A percentile compares a stretch with the other conserved stretches of the same genome.
Evolutionary conservation across 2,888 invertebrate genomes (phyloP).

Genomic region (Amphipoea oculea): DNA sequence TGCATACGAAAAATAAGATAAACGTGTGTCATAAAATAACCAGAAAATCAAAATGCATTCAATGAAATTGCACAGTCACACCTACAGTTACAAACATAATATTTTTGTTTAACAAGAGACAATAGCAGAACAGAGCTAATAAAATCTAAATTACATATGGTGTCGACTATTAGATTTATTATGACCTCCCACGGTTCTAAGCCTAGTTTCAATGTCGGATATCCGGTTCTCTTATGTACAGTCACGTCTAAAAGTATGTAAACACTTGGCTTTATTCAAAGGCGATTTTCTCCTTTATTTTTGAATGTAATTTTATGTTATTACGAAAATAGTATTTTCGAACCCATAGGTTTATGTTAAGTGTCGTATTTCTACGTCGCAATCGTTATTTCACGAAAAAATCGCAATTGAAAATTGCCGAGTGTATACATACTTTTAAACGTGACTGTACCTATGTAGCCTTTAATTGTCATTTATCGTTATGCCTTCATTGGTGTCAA

Average conservation of each 20-base stretch:
- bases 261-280: too few species aligned
- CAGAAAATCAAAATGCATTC: background rate
- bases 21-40: background rate
- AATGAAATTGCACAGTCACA: background rate
- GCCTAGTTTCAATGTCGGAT: slow-evolving; percentile 10
- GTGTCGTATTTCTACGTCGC: too few species aligned
- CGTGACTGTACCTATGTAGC: background rate
- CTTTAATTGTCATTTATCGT: background rate
- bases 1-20: background rate
- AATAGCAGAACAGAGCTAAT: background rate
- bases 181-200: background rate
- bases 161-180: background rate
- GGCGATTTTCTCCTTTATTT: too few species aligned
- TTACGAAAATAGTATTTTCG: too few species aligned
- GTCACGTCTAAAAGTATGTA: too few species aligned
- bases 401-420: too few species aligned
- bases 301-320: too few species aligned
- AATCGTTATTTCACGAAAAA: too few species aligned
- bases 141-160: background rate
- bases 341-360: too few species aligned
- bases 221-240: slow-evolving; percentile 7
- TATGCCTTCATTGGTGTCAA: too few species aligned
- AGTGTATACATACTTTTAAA: too few species aligned
- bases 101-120: background rate
- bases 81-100: too few species aligned